These are phyloP conservation scores for Eumerus sabulonum DNA, from an alignment of 2,888 invertebrate genomes.

Conservation along the genomic window DNA sequence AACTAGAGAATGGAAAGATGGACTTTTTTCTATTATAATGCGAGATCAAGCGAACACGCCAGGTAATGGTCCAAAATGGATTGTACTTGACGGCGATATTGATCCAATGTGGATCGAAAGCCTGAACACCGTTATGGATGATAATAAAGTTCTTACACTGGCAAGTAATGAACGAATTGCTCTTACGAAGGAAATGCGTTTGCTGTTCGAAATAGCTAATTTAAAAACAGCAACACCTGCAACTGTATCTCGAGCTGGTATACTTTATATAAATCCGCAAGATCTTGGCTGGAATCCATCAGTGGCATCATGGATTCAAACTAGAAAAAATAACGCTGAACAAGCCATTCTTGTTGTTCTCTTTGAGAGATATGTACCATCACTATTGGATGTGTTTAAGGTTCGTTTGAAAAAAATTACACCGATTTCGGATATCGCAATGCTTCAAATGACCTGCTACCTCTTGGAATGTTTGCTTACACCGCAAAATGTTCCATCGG, in stretches of 20 bases:
- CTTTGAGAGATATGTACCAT: slow-evolving; percentile 95
- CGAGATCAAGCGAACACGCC: slow-evolving; percentile 94
- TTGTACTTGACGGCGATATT: slow-evolving; percentile 96
- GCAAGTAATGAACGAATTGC: slow-evolving; percentile 97
- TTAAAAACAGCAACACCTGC: slow-evolving; percentile 96
- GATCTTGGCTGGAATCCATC: slow-evolving; percentile 97
- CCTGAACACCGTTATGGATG: slow-evolving; percentile 97
- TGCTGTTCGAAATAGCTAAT: slow-evolving; percentile 95
- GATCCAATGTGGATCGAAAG: slow-evolving; percentile 99
- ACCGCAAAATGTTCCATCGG: slow-evolving; percentile 88
- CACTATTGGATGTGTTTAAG: slow-evolving; percentile 87
- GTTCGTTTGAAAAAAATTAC: slow-evolving; percentile 91
- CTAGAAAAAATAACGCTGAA: slow-evolving; percentile 85
- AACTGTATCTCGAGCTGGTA: slow-evolving; percentile 96
- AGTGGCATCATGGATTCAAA: slow-evolving; percentile 93
- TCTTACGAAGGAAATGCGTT: slow-evolving; percentile 91
- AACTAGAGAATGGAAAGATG: slow-evolving; percentile 95
- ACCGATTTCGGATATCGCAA: slow-evolving; percentile 93
- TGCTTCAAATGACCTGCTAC: slow-evolving; percentile 92
- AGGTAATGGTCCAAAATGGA: slow-evolving; percentile 94
- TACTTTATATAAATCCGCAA: slow-evolving; percentile 94
- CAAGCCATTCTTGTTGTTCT: slow-evolving; percentile 90
- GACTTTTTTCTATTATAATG: slow-evolving; percentile 95
- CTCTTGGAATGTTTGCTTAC: slow-evolving; percentile 91
- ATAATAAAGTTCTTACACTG: slow-evolving; percentile 94